Evolutionary conservation across 2,113 vertebrate species (phyloP), one percentile per base, ranked within the genome.

Genomic region (Phoxinus phoxinus): DNA sequence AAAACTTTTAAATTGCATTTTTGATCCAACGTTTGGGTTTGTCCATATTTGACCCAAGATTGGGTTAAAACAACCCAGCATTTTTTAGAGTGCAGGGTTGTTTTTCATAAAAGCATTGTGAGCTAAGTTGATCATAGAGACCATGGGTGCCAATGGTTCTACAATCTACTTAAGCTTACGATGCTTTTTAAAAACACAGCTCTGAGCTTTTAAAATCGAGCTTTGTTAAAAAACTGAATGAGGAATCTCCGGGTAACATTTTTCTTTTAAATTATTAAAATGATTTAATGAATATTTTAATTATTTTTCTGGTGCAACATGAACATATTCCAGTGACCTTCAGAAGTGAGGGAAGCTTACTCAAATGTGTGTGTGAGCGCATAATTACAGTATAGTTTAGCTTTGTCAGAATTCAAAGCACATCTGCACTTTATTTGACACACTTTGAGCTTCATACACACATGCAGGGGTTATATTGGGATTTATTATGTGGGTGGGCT

Each of bases 221-320:
- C 3, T 67, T 67, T 69, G 32, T 35, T 35, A 8, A 32, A 32
- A 69, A 69, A 17, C 17, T 2, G 19, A 69, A 37, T 9, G 4
- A 4, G 35, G 13, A 75, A 37, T 78, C 76, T 78, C 53, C 0
- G 10, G 30, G 76, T 21, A 78, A 8, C 2, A 2, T 15, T n/a
- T 56, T 56, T 78, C 2, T 78, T 53, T 78, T 69, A 69, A 58
- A 78, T 37, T 59, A 78, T 37, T 59, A 21, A 25, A 59, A 78
- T 78, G 59, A 15, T 3, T n/a, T 78, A 15, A 59, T 78, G 76
- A 78, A 78, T 78, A 78, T 78, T 78, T 78, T 37, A 78, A 78
- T 78, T 9, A 59, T 59, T 78, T 78, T 78, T 78, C 27, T 56
- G 75, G 25, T 53, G 25, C 53, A 56, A 58, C 23, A 21, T 35